Evolutionary conservation across 2,888 invertebrate genomes (phyloP), one percentile per base, ranked within the genome.

Genomic region (Hydraecia micacea): DNA sequence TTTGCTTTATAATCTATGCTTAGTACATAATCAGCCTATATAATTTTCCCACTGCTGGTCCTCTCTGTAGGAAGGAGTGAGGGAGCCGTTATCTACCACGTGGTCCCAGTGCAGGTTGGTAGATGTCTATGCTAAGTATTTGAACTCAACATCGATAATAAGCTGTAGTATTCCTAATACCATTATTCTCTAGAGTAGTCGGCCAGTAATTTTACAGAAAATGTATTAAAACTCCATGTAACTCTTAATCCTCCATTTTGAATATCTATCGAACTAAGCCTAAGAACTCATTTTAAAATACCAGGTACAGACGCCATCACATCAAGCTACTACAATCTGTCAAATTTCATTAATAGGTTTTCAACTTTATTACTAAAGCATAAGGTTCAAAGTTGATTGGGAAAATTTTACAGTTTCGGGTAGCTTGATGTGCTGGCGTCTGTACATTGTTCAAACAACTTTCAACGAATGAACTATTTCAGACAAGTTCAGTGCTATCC

Each of bases 401-500:
- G 36, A 36, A 36, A 36, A 36, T 36, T 36, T 36, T 36, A 36
- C 36, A 36, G 36, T 36, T 3, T 36, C 36, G 36, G 3, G 36
- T 36, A 36, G 36, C 36, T 36, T 36, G 36, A 36, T 36, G 36
- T 36, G 36, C 36, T 36, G 36, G 2, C 36, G 36, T 36, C 36
- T 36, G 3, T 36, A 36, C 25, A 79, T 74, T 1, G 42, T 28
- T 66, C 39, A 75, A 52, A 71, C 32, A 83, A 75, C 28, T 84
- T 76, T 66, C 36, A 75, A 60, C 60, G n/a, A 74, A 36, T 49
- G 15, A 76, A 76, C 69, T 75, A 73, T 68, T 72, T 75, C 63
- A 71, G 77, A 76, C 60, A 39, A 77, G 63, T 72, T 78, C 58
- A 68, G 70, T 67, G 65, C 80, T 62, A 36, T 73, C 46, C 55